Conservation (phyloP, 2,797 vertebrate species). For the Chromobotia macracanthus region DNA sequence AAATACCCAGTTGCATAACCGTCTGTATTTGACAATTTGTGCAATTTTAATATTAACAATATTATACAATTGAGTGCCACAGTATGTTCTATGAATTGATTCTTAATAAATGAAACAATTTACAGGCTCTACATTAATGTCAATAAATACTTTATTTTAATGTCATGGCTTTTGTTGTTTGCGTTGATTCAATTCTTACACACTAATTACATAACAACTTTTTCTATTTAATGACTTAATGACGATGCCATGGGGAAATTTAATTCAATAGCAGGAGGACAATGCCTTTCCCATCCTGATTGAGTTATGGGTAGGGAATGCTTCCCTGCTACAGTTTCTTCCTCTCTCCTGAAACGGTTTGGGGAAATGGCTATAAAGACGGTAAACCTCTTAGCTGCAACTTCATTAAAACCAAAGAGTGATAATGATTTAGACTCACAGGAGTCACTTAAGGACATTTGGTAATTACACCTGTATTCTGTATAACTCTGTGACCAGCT, state of each 20-base stretch:
- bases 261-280: not conserved
- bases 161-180: not conserved
- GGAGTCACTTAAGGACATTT: constrained; percentile 10
- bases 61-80: not conserved
- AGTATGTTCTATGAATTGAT: constrained; percentile 6
- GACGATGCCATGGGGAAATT: not conserved
- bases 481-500: constrained; percentile 7
- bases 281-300: not conserved
- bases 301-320: not conserved
- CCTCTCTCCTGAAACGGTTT: not conserved
- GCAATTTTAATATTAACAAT: constrained; percentile 5
- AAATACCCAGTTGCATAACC: not conserved
- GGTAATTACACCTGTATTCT: not conserved
- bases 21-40: constrained; percentile 12
- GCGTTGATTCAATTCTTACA: not conserved
- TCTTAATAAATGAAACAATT: constrained; percentile 9
- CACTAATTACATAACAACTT: constrained; percentile 18
- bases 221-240: not conserved
- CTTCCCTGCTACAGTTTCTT: not conserved
- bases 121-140: not conserved
- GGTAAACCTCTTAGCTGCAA: constrained; percentile 4
- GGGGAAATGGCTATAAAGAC: not conserved
- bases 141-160: too few relatives aligned
- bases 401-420: constrained; percentile 4
- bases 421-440: constrained; percentile 9